These are phyloP conservation scores for Alfaro cultratus DNA, from an alignment of 2,797 vertebrate species.

Conservation along the genomic window DNA sequence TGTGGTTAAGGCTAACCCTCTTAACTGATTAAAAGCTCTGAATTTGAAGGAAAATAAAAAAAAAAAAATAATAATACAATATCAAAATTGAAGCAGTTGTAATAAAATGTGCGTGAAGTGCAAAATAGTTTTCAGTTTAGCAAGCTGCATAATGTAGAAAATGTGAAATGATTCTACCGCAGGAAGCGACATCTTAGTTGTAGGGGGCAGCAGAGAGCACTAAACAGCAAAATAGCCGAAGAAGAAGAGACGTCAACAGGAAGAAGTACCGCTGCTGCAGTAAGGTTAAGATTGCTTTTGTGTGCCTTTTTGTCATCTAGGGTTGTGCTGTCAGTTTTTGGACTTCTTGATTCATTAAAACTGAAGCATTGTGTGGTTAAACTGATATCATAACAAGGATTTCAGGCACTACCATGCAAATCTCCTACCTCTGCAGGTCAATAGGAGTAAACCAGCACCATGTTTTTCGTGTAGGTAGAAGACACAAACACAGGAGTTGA, in stretches of 20 bases:
- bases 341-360: background rate
- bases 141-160: background rate
- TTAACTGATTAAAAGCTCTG: constrained; percentile 66
- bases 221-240: background rate
- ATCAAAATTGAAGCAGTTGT: background rate
- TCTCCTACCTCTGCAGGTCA: background rate
- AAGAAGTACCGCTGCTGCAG: constrained; percentile 12
- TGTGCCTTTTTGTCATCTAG: background rate
- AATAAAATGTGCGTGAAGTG: background rate
- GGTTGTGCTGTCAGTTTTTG: background rate
- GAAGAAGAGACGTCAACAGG: constrained; percentile 54
- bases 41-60: constrained; percentile 3
- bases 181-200: background rate
- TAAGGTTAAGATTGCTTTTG: constrained; percentile 26
- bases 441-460: background rate
- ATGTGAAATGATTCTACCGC: background rate
- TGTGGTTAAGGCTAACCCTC: constrained; percentile 70
- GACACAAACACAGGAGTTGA: background rate
- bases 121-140: background rate
- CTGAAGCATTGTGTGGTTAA: background rate
- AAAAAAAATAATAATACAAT: constrained; percentile 8
- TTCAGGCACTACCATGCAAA: background rate
- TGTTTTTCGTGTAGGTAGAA: background rate
- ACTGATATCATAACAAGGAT: background rate
- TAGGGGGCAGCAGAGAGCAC: constrained; percentile 36